These are phyloP conservation scores for Egretta garzetta DNA, from an alignment of 2,113 vertebrate genomes.

Conservation along the genomic window DNA sequence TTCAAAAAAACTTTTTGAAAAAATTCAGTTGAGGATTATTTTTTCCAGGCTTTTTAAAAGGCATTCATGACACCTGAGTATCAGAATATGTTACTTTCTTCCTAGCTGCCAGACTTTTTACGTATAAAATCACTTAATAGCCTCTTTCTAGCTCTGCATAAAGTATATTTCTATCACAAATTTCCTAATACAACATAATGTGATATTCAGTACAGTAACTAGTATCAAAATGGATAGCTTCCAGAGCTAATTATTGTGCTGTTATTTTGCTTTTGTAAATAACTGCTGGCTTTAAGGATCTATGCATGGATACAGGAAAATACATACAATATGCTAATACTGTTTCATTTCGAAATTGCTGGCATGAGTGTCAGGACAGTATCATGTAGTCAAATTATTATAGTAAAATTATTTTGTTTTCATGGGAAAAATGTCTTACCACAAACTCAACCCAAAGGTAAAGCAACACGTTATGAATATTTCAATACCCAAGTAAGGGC, in stretches of 20 bases:
- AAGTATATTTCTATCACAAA: background rate
- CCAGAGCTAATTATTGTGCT: conserved; percentile 34
- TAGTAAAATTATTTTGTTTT: conserved; percentile 19
- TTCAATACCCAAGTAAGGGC: conserved; percentile 22
- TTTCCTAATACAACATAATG: background rate
- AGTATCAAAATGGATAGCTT: conserved; percentile 20
- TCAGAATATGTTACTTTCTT: background rate
- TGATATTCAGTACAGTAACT: background rate
- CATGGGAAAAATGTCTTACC: background rate
- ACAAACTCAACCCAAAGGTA: conserved; percentile 51
- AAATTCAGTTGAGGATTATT: background rate
- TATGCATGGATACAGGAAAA: conserved; percentile 34
- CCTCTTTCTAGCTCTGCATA: background rate
- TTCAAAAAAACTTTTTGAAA: background rate
- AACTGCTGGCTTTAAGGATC: conserved; percentile 54
- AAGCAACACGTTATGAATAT: conserved; percentile 4
- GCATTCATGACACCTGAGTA: background rate
- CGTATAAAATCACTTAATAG: background rate
- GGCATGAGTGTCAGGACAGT: conserved; percentile 4
- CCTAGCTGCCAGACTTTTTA: background rate
- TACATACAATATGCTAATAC: conserved; percentile 8
- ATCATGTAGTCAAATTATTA: background rate
- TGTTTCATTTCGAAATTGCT: conserved; percentile 58
- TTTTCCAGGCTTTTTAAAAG: background rate
- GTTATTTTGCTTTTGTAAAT: conserved; percentile 61